A percentile compares a stretch with the other conserved stretches of the same genome.
These are phyloP conservation scores for Rhynchonycteris naso DNA, from an alignment of 2,797 vertebrate species.

Conservation along the genomic window DNA sequence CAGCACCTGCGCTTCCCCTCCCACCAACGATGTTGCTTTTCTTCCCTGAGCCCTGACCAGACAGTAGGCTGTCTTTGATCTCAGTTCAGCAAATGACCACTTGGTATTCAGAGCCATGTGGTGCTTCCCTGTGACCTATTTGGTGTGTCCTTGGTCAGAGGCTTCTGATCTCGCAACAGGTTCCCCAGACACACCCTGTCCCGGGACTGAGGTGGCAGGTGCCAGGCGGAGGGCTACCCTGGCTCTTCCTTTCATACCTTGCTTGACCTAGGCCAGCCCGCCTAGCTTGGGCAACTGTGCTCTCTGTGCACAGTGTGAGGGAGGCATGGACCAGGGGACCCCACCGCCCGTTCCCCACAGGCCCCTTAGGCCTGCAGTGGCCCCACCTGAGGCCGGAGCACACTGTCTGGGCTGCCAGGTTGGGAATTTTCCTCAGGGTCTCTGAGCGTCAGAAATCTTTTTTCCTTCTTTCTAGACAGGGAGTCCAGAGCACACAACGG, in stretches of 20 bases:
- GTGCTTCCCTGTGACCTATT: conserved; percentile 52
- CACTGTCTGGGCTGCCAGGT: not conserved
- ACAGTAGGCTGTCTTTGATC: not conserved
- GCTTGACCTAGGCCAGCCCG: not conserved
- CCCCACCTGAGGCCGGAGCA: not conserved
- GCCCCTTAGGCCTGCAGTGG: not conserved
- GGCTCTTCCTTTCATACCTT: not conserved
- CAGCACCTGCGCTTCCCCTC: too few relatives aligned
- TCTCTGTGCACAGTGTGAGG: not conserved
- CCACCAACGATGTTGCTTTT: not conserved
- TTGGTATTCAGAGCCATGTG: not conserved
- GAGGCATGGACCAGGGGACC: not conserved
- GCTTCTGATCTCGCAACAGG: conserved; percentile 15
- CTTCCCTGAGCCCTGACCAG: not conserved
- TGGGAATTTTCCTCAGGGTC: not conserved
- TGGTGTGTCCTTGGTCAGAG: conserved; percentile 11
- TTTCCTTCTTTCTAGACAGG: not conserved
- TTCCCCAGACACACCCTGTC: not conserved
- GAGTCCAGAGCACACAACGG: not conserved
- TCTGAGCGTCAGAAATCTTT: not conserved
- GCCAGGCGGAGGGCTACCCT: not conserved
- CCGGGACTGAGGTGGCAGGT: not conserved
- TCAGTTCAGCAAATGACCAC: not conserved
- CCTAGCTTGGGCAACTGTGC: not conserved
- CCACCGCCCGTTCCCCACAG: not conserved